These are phyloP conservation scores for pig (Sus scrofa) DNA, from an alignment of 2,113 vertebrate genomes.

Conservation along the genomic window T2T-Sscrofa CM000824.6:100218001-100218500, in stretches of 20 bases:
- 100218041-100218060: background rate
- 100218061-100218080: background rate
- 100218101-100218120: rapidly evolving
- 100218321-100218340: background rate
- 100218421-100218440: background rate
- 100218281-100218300: background rate
- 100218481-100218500: background rate
- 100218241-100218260: background rate
- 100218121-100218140: background rate
- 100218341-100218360: background rate
- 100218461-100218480: background rate
- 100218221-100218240: background rate
- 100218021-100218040: background rate
- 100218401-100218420: background rate
- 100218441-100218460: background rate
- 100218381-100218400: background rate
- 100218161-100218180: background rate
- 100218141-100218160: background rate
- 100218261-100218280: background rate
- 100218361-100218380: background rate
- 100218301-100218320: background rate
- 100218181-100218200: background rate
- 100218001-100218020: background rate
- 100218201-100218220: background rate
- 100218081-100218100: background rate